phyloP scores from a whole-genome alignment of 2,797 vertebrate genomes.

The Setipinna tenuifilis region DNA sequence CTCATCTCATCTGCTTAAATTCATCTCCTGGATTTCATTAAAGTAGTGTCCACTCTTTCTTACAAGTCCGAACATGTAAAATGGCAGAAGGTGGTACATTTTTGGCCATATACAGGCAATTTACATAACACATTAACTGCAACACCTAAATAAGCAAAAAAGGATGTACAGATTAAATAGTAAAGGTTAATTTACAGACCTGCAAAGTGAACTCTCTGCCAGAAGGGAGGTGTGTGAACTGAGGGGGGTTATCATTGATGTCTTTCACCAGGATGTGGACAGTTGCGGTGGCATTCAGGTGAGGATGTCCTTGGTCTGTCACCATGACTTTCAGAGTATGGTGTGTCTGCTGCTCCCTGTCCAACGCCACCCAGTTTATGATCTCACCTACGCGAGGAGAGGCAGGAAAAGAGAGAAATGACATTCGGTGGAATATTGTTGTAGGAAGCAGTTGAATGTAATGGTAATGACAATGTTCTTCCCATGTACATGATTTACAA shows the following conservation, averaged over 20 bases:
- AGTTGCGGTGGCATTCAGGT: constrained; percentile 75
- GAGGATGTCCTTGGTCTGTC: constrained; percentile 83
- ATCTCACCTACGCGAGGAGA: constrained; percentile 81
- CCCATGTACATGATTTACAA: not conserved
- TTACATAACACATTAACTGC: not conserved
- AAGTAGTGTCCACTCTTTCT: not conserved
- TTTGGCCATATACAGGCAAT: not conserved
- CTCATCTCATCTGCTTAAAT: not conserved
- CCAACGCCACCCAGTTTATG: constrained; percentile 84
- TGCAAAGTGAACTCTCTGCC: constrained; percentile 75
- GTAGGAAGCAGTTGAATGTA: not conserved
- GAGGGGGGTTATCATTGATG: constrained; percentile 85
- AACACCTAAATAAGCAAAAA: not conserved
- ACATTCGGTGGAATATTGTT: not conserved
- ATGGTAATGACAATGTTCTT: not conserved
- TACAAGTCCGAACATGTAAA: not conserved
- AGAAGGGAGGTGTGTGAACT: constrained; percentile 78
- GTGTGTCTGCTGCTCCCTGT: constrained; percentile 80
- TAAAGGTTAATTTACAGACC: constrained; percentile 59
- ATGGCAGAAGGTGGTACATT: not conserved
- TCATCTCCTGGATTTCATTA: not conserved
- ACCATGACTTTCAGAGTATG: constrained; percentile 84
- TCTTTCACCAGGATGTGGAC: constrained; percentile 81
- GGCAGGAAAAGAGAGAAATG: not conserved
- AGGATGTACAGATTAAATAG: not conserved